Conservation (phyloP, 2,888 invertebrate genomes). For the Tanytarsus gracilentus region DNA sequence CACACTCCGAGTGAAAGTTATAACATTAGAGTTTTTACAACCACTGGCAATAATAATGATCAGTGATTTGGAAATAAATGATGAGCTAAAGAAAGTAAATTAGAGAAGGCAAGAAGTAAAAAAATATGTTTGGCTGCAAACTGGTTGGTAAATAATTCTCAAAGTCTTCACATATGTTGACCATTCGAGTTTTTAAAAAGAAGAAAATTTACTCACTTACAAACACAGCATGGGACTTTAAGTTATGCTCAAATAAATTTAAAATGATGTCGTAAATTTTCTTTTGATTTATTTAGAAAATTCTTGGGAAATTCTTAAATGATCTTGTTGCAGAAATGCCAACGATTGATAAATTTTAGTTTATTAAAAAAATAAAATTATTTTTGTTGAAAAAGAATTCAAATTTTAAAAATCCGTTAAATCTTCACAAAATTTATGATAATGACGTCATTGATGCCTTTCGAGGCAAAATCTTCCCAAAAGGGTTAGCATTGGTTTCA, state of each 20-base stretch:
- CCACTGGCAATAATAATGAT: neutral
- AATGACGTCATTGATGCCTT: slow-evolving; percentile 5
- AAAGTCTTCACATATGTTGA: neutral
- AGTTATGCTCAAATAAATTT: too few relatives aligned
- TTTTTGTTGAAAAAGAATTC: too few relatives aligned
- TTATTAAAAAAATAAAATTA: too few relatives aligned
- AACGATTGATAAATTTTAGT: too few relatives aligned
- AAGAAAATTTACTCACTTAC: neutral
- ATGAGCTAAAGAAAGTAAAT: neutral
- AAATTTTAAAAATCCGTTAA: neutral
- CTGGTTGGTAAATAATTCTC: neutral
- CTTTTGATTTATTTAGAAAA: too few relatives aligned
- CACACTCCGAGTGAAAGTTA: neutral
- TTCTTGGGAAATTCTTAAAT: too few relatives aligned
- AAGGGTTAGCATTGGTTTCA: slow-evolving; percentile 22
- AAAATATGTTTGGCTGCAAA: neutral
- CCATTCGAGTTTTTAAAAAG: slow-evolving; percentile 6
- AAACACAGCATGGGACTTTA: slow-evolving; percentile 2
- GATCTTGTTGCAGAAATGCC: too few relatives aligned
- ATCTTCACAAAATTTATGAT: slow-evolving; percentile 18
- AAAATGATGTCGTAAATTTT: too few relatives aligned
- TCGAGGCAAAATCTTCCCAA: neutral
- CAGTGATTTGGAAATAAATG: slow-evolving; percentile 6
- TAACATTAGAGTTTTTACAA: neutral
- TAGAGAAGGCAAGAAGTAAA: neutral